Base-by-base conservation (phyloP, 2,797 vertebrate genomes). In the Odontamblyopus rebecca region DNA sequence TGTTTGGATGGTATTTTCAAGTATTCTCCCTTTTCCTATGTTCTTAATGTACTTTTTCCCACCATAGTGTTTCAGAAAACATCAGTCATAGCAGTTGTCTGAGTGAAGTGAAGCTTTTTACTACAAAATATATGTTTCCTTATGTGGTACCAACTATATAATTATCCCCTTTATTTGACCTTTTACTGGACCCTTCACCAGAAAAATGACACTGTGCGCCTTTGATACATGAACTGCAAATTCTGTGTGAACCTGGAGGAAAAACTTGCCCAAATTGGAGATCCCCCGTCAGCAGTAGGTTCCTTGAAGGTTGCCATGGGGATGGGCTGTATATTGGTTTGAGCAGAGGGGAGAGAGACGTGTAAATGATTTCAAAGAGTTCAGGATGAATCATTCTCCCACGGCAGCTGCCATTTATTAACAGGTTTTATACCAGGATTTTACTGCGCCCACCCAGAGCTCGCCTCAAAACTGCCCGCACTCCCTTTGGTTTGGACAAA, bases 341-440 rank as follows among this genome's bases (percentile, higher is more conserved):
- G 84, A 83, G 85, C 79, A 77, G 29, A 0, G 7, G 82, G 84
- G 86, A 82, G 74, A 82, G 82, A 87, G 83, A 90, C 76, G 78
- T 86, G 82, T 71, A 86, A 82, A 87, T 86, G 77, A 90, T 93
- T 93, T 91, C 83, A 90, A 93, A 92, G 82, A 85, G 84, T 73
- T 76, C 72, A 59, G 78, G 81, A 91, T 91, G 87, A 91, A 89
- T 93, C 89, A 83, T 4, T 23, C 77, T 86, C 80, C 75, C 79
- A 60, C 75, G 76, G 71, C 77, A 80, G 78, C 79, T 83, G 81
- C 83, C 82, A 82, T 85, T 89, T 88, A 89, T 87, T 86, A 83
- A 70, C 81, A 78, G 75, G 70, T 83, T 89, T 85, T 83, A 67
- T 67, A 69, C 75, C 60, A 57, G 77, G 54, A 61, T 73, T 75